Conservation (phyloP, 2,888 invertebrate species). For the Acanthosepion lycidas region DNA sequence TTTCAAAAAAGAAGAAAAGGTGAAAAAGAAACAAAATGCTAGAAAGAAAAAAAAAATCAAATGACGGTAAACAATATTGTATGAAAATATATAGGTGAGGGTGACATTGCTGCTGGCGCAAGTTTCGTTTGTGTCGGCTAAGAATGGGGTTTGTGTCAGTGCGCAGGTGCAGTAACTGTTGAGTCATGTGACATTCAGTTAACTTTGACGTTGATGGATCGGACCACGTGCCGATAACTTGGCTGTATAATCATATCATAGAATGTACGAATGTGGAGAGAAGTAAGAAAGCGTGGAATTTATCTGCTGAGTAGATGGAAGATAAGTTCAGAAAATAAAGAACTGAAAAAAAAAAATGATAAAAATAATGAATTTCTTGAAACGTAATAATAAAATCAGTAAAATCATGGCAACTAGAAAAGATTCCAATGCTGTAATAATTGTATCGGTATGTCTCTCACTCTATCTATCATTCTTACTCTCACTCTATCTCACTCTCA, state of each 20-base stretch:
- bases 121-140: background rate
- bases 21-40: background rate
- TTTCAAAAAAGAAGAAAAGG: background rate
- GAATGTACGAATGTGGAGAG: background rate
- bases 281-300: no score
- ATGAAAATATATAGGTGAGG: background rate
- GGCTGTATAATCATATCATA: background rate
- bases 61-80: no score
- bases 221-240: background rate
- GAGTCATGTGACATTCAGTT: background rate
- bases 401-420: no score
- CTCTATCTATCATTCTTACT: no score
- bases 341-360: background rate
- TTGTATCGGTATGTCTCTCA: no score
- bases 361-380: background rate
- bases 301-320: background rate
- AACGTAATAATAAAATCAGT: no score
- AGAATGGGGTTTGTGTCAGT: background rate
- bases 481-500: no score
- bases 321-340: background rate
- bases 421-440: no score
- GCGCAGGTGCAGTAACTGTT: slow-evolving; percentile 11
- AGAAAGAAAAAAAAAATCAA: no score
- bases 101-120: background rate
- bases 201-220: background rate